phyloP scores from a whole-genome alignment of 2,797 vertebrate genomes.

The Pampus argenteus region DNA sequence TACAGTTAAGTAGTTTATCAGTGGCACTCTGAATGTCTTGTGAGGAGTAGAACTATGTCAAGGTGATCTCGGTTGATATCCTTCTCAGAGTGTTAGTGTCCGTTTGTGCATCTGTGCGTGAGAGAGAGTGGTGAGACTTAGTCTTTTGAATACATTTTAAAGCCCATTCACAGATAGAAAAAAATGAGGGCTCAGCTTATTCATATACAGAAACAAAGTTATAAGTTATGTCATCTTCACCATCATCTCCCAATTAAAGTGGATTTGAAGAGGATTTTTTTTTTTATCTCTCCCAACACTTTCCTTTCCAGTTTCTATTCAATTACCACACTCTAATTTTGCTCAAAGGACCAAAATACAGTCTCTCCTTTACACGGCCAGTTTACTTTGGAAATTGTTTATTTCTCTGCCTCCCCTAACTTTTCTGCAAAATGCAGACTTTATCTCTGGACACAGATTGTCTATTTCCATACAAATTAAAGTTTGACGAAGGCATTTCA shows the following conservation, averaged over 20 bases:
- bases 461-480: slow-evolving; percentile 71
- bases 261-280: slow-evolving; percentile 55
- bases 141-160: slow-evolving; percentile 42
- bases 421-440: slow-evolving; percentile 35
- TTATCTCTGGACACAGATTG: slow-evolving; percentile 45
- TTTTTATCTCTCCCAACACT: not conserved
- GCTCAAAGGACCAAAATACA: slow-evolving; percentile 25
- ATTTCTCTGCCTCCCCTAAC: slow-evolving; percentile 15
- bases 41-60: slow-evolving; percentile 47
- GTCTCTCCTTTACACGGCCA: slow-evolving; percentile 48
- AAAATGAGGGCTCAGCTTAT: slow-evolving; percentile 39
- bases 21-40: slow-evolving; percentile 33
- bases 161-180: slow-evolving; percentile 44
- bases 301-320: slow-evolving; percentile 32
- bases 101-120: not conserved
- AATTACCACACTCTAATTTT: slow-evolving; percentile 37
- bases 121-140: slow-evolving; percentile 17
- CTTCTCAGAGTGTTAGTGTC: not conserved
- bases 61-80: slow-evolving; percentile 60
- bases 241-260: slow-evolving; percentile 54
- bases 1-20: slow-evolving; percentile 55
- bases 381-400: slow-evolving; percentile 61
- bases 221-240: slow-evolving; percentile 27
- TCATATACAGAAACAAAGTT: slow-evolving; percentile 35
- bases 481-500: slow-evolving; percentile 39